Percentiles rank a stretch among this genome's conserved stretches.
These are phyloP conservation scores for Caenorhabditis wallacei DNA, from an alignment of 2,888 invertebrate species.

Conservation along the genomic window DNA sequence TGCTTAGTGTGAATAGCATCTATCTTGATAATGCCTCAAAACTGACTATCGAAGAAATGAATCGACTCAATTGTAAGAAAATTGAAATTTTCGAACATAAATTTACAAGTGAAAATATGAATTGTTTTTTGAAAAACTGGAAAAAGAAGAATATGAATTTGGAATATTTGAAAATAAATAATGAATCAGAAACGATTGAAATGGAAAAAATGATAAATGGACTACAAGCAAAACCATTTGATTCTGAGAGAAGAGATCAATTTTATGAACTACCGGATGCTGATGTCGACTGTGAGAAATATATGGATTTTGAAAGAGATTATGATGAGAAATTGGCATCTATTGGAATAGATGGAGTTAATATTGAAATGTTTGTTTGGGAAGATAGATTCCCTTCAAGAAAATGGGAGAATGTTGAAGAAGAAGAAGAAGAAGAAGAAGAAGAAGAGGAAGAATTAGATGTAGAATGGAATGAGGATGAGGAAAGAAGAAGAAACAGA, in stretches of 20 bases:
- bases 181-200: neutral
- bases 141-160: neutral
- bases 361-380: neutral
- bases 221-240: neutral
- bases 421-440: neutral
- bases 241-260: neutral
- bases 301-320: slow-evolving; percentile 3
- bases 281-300: neutral
- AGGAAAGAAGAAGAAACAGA: neutral
- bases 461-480: neutral
- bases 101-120: neutral
- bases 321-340: neutral
- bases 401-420: neutral
- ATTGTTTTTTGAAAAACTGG: neutral
- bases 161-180: neutral
- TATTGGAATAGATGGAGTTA: neutral
- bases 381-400: neutral
- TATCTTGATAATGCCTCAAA: neutral
- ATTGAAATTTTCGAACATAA: neutral
- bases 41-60: neutral
- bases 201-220: neutral
- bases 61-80: neutral
- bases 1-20: neutral
- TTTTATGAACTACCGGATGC: neutral
- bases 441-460: neutral